Evolutionary conservation across 1,140 invertebrate species (phyloP), one percentile per base, ranked within the genome.

Genomic region (Caerostris extrusa): DNA sequence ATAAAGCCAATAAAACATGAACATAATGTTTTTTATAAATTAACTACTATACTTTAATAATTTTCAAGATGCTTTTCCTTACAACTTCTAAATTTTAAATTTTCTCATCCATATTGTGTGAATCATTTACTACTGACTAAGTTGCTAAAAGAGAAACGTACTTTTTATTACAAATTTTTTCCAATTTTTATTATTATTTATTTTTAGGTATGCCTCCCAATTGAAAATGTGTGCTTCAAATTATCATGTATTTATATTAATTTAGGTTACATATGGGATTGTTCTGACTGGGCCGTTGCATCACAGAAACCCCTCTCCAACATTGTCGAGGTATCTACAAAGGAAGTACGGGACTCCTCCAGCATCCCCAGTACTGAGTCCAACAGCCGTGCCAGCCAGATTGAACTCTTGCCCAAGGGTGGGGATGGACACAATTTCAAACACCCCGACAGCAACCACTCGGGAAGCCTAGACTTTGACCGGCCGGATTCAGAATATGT

Each of bases 181-280:
- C n/a, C n/a, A n/a, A 34, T 34, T 34, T 34, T 34, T 34, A n/a
- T 34, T 34, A 1, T 34, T 34, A 1, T 34, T 34, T 2, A 34
- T 34, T 34, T 34, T 0, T 34, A 34, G 34, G 34, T 34, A 34
- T 34, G 34, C 34, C 34, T 34, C 34, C 34, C 2, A 34, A 34
- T 34, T 2, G 34, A 34, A 34, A 34, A 34, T 34, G 34, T 34
- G 34, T 34, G 34, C 2, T 34, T 34, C 34, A 34, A 34, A 34
- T 34, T 34, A 34, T 34, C 34, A 34, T 34, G 34, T 34, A 34
- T 34, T 34, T 34, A 34, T 50, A 81, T 53, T 53, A 3, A 12
- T 88, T 53, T 95, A 97, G 98, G 98, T 96, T 99, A 99, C 96
- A 98, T 99, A 96, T 99, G 98, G 98, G 98, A 99, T 96, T 98